Conservation (phyloP, 2,888 invertebrate genomes). For the Hoplodrina blanda region DNA sequence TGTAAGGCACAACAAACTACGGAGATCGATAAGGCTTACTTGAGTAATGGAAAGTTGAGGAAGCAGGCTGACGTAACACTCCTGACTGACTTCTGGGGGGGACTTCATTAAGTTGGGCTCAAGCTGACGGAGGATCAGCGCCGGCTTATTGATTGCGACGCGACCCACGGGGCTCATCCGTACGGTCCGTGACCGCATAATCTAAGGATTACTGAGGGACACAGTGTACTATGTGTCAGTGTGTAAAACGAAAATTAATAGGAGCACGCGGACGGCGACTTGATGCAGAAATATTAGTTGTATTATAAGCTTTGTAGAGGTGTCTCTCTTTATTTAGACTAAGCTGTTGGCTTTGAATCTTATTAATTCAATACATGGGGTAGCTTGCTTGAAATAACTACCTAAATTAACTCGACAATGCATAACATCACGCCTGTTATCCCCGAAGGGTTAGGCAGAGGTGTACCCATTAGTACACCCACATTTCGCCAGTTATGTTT, state of each 20-base stretch:
- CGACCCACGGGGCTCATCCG: slow-evolving; percentile 64
- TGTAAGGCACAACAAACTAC: slow-evolving; percentile 45
- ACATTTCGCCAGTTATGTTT: no score
- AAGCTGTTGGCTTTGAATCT: not conserved
- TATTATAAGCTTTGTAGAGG: slow-evolving; percentile 25
- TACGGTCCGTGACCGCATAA: slow-evolving; percentile 70
- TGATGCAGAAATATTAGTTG: slow-evolving; percentile 55
- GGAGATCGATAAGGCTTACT: slow-evolving; percentile 56
- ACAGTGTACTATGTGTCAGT: slow-evolving; percentile 67
- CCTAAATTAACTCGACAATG: not conserved
- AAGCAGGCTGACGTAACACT: slow-evolving; percentile 47
- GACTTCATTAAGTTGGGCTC: slow-evolving; percentile 80
- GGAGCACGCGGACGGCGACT: slow-evolving; percentile 30
- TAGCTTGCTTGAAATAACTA: not conserved
- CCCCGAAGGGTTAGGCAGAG: no score
- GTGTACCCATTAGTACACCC: no score
- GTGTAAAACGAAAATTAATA: slow-evolving; percentile 68
- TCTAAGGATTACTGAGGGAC: slow-evolving; percentile 74
- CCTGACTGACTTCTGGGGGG: slow-evolving; percentile 57
- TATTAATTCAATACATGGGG: not conserved
- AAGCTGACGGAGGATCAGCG: slow-evolving; percentile 72
- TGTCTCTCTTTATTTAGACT: slow-evolving; percentile 23
- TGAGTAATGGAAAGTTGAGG: slow-evolving; percentile 60
- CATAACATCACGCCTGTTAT: no score
- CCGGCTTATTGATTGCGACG: slow-evolving; percentile 75